phyloP scores from a whole-genome alignment of 2,113 vertebrate genomes.

The Leptobrachium ailaonicum region DNA sequence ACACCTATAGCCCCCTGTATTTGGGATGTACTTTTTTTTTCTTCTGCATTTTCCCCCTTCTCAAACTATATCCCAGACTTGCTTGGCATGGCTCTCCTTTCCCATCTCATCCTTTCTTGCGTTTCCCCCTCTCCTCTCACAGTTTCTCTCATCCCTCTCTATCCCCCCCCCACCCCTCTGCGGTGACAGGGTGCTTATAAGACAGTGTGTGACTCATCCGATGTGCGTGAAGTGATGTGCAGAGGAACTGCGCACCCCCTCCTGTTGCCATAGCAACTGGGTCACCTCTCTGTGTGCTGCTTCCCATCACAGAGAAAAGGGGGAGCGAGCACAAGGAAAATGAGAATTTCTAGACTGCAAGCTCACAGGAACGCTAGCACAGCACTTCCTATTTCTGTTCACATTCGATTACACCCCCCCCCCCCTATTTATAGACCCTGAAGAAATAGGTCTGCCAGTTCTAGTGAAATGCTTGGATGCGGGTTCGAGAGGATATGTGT shows the following conservation, averaged over 20 bases:
- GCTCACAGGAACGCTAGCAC: neutral
- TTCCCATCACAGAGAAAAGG: conserved; percentile 18
- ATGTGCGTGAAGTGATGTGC: conserved; percentile 22
- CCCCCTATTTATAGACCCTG: neutral
- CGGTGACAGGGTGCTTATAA: conserved; percentile 22
- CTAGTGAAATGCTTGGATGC: neutral
- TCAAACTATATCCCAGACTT: no score
- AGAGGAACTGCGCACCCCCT: conserved; percentile 15
- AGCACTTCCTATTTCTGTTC: conserved; percentile 10
- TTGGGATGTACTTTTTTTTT: no score
- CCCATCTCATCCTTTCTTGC: neutral
- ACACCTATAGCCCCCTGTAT: no score
- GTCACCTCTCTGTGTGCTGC: conserved; percentile 16
- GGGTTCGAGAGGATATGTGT: neutral
- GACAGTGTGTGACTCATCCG: conserved; percentile 37
- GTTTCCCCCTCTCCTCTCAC: neutral
- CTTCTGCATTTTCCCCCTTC: no score
- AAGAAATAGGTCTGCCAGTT: neutral
- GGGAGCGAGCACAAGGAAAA: neutral
- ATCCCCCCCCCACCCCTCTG: neutral
- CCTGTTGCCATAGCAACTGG: conserved; percentile 44
- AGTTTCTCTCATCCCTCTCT: neutral
- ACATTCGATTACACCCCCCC: neutral
- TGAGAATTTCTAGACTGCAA: conserved; percentile 8
- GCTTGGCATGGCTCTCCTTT: no score